These are phyloP conservation scores for Thalassarche chlororhynchos DNA, from an alignment of 2,113 vertebrate genomes.

Conservation along the genomic window DNA sequence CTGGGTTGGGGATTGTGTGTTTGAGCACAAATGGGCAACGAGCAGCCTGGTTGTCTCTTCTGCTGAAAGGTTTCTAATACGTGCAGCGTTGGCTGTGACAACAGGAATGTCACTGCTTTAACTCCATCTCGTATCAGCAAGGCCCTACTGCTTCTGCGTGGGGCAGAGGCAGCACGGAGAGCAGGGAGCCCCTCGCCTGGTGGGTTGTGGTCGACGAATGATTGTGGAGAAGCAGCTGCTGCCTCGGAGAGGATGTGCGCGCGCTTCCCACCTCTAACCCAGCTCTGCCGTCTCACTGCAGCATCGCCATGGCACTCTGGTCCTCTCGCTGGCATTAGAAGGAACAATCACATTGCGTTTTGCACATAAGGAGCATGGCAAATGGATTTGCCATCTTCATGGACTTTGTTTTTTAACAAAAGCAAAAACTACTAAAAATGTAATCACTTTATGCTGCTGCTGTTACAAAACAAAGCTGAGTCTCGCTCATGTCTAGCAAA, in stretches of 20 bases:
- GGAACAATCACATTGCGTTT: fast-evolving
- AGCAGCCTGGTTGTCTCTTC: neutral
- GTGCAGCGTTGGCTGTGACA: neutral
- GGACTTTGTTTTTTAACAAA: neutral
- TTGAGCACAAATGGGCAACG: neutral
- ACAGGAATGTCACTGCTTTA: neutral
- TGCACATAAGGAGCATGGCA: neutral
- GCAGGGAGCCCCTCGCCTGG: neutral
- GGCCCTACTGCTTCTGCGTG: fast-evolving
- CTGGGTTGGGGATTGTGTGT: neutral
- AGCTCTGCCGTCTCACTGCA: neutral
- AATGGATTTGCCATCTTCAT: neutral
- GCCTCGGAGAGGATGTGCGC: neutral
- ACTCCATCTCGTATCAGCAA: fast-evolving
- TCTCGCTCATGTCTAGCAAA: neutral
- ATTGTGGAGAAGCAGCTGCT: neutral
- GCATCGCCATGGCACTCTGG: neutral
- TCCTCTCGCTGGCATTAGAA: neutral
- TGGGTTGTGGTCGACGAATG: neutral
- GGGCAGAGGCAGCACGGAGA: neutral
- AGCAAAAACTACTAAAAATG: neutral
- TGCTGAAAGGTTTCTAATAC: neutral
- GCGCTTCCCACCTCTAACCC: neutral
- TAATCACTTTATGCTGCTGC: neutral
- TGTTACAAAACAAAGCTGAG: neutral